Conservation (phyloP, 2,113 vertebrate genomes). For the Stigmatopora argus region DNA sequence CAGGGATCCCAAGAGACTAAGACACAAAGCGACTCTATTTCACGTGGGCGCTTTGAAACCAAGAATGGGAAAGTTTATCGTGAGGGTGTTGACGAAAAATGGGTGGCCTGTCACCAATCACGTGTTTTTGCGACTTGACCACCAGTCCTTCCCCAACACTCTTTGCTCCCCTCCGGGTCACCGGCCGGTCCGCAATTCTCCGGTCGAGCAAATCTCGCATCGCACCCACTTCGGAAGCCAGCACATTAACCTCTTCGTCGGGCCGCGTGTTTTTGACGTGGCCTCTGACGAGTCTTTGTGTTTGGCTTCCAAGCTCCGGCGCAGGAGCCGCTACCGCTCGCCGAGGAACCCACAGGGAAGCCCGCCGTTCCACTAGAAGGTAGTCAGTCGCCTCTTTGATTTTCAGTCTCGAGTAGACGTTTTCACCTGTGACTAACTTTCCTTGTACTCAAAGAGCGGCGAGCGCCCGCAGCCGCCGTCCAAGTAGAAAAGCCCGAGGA, state of each 20-base stretch:
- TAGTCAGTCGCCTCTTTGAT: slow-evolving; percentile 45
- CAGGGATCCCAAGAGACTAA: neutral
- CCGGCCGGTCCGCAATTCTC: slow-evolving; percentile 47
- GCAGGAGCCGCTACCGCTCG: slow-evolving; percentile 39
- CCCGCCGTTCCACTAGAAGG: slow-evolving; percentile 51
- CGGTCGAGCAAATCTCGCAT: neutral
- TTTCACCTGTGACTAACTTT: slow-evolving; percentile 14
- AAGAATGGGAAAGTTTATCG: neutral
- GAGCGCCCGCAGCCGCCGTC: slow-evolving; percentile 25
- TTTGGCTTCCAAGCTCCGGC: slow-evolving; percentile 49
- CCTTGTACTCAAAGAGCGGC: slow-evolving; percentile 41
- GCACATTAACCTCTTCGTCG: neutral
- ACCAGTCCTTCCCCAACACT: slow-evolving; percentile 24
- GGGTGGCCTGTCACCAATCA: slow-evolving; percentile 37
- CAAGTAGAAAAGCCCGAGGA: slow-evolving; percentile 46
- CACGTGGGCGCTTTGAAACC: neutral
- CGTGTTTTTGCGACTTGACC: slow-evolving; percentile 39
- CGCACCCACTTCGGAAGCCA: neutral
- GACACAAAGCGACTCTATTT: neutral
- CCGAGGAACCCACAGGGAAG: slow-evolving; percentile 41
- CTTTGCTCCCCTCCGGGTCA: slow-evolving; percentile 1
- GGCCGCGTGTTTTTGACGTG: slow-evolving; percentile 14
- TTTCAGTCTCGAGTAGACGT: slow-evolving; percentile 33
- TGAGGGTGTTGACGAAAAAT: neutral
- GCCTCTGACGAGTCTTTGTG: slow-evolving; percentile 33